phyloP scores from a whole-genome alignment of 2,113 vertebrate genomes.

The Isurus oxyrinchus region DNA sequence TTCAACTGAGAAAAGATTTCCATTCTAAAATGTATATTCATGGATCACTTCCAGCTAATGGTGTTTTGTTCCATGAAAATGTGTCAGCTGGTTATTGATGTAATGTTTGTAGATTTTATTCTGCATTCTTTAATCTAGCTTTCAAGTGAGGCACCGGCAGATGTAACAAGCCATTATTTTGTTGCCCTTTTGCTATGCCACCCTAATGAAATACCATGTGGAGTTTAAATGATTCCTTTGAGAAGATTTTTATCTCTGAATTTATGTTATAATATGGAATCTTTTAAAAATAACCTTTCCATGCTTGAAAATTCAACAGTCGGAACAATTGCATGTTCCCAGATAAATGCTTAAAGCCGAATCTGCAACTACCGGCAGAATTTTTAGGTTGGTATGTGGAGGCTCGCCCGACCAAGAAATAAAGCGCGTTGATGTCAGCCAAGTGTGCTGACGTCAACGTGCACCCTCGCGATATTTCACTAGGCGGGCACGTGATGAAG shows the following conservation, averaged over 20 bases:
- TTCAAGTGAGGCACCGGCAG: not conserved
- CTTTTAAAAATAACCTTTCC: not conserved
- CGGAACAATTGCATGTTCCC: not conserved
- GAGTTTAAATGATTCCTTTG: conserved; percentile 8
- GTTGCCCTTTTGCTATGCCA: not conserved
- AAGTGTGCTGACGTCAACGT: no score
- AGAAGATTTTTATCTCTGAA: not conserved
- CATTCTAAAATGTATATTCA: not conserved
- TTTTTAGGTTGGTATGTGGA: no score
- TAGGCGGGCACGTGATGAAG: no score
- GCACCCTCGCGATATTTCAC: no score
- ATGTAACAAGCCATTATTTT: conserved; percentile 7
- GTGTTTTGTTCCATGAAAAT: not conserved
- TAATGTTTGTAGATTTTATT: not conserved
- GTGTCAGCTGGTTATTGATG: conserved; percentile 11
- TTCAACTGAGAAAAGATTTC: not conserved
- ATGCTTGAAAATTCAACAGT: not conserved
- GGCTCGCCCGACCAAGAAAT: no score
- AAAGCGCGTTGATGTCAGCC: no score
- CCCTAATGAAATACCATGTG: not conserved
- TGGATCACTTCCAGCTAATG: not conserved
- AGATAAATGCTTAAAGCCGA: not conserved
- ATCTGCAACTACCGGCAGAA: not conserved
- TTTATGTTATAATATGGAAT: not conserved
- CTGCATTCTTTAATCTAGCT: not conserved